Evolutionary conservation across 2,888 invertebrate genomes (phyloP).

Genomic region (Hemicrepidius hirtus): DNA sequence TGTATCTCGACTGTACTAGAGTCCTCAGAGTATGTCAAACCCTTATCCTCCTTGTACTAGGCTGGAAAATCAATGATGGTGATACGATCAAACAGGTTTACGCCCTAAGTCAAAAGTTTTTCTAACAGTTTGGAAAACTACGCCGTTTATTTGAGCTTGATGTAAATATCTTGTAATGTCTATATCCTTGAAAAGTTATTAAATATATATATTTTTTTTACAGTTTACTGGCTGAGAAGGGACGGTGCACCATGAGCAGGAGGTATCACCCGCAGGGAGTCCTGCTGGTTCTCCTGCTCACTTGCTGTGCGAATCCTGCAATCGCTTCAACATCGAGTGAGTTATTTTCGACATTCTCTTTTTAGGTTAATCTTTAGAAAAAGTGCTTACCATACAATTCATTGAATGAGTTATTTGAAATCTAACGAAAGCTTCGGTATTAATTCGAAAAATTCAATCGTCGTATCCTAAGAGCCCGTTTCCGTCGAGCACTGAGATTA

Average conservation of each 20-base stretch:
- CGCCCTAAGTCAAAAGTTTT: slow-evolving; percentile 15
- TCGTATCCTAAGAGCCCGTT: slow-evolving; percentile 2
- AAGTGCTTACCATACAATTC: not conserved
- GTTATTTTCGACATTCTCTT: slow-evolving; percentile 17
- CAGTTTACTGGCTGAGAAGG: slow-evolving; percentile 53
- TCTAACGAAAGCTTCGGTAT: not conserved
- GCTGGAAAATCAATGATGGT: slow-evolving; percentile 21
- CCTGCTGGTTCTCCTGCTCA: slow-evolving; percentile 62
- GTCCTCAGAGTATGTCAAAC: slow-evolving; percentile 30
- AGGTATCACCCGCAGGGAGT: slow-evolving; percentile 60
- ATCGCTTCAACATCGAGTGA: slow-evolving; percentile 47
- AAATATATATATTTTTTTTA: slow-evolving; percentile 35
- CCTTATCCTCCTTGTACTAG: slow-evolving; percentile 22
- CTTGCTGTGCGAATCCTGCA: slow-evolving; percentile 55
- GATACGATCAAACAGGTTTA: slow-evolving; percentile 18
- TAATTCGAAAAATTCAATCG: slow-evolving; percentile 21
- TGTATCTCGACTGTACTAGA: slow-evolving; percentile 16
- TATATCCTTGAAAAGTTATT: not conserved
- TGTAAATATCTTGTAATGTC: not conserved
- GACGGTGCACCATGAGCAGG: slow-evolving; percentile 62
- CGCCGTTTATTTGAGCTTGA: not conserved
- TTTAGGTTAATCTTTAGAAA: not conserved
- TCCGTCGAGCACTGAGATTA: slow-evolving; percentile 18
- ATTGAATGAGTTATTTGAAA: not conserved
- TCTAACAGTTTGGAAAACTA: not conserved